Evolutionary conservation across 2,888 invertebrate species (phyloP).

Genomic region (Tenthredo distinguenda): DNA sequence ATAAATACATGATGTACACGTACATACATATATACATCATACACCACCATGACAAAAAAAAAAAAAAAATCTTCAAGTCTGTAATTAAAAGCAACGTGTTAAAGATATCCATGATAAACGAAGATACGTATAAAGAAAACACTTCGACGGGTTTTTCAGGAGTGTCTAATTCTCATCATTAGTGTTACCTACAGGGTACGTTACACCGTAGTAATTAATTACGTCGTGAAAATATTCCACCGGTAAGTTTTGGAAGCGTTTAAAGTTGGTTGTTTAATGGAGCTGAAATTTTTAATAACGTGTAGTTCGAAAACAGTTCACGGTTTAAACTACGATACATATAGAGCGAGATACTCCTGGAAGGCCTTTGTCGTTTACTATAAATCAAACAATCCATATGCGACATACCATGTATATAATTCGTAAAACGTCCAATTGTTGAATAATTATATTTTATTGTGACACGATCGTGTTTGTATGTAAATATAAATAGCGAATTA

Average conservation of each 20-base stretch:
- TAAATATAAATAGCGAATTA: neutral
- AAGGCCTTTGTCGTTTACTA: neutral
- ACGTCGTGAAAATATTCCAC: neutral
- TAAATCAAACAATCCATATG: slow-evolving; percentile 34
- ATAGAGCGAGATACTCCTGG: slow-evolving; percentile 3
- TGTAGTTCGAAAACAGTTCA: neutral
- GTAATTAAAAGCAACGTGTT: slow-evolving; percentile 5
- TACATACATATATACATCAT: neutral
- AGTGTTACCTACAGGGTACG: neutral
- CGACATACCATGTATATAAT: slow-evolving; percentile 36
- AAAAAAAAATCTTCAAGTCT: neutral
- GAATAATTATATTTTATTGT: neutral
- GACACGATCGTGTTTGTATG: neutral
- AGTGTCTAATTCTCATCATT: neutral
- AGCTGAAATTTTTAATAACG: neutral
- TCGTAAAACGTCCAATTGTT: neutral
- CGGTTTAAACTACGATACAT: neutral
- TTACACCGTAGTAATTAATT: neutral
- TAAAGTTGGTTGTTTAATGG: neutral
- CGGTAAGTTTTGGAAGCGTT: neutral
- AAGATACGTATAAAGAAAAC: slow-evolving; percentile 23
- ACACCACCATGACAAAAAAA: neutral
- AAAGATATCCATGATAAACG: slow-evolving; percentile 23
- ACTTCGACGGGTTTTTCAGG: slow-evolving; percentile 30
- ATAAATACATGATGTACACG: neutral